Evolutionary conservation across 2,113 vertebrate genomes (phyloP).

Genomic region (Istiophorus platypterus): DNA sequence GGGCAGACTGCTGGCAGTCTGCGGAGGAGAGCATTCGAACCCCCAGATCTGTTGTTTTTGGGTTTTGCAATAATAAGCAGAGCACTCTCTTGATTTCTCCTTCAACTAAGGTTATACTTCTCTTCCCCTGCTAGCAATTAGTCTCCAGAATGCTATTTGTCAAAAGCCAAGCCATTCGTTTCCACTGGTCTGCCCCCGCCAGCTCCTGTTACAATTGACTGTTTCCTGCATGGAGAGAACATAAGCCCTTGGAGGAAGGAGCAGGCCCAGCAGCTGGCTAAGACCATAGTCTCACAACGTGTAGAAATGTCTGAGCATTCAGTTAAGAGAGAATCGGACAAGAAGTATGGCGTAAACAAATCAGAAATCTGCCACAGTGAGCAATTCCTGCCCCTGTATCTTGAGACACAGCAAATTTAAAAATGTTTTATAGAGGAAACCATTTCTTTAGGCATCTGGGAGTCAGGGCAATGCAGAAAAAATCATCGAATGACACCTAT

Average conservation of each 20-base stretch:
- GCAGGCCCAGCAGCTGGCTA: slow-evolving; percentile 52
- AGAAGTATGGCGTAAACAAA: slow-evolving; percentile 49
- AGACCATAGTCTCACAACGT: slow-evolving; percentile 37
- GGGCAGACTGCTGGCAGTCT: slow-evolving; percentile 18
- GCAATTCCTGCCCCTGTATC: slow-evolving; percentile 19
- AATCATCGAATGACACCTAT: slow-evolving; percentile 59
- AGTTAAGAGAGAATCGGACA: slow-evolving; percentile 5
- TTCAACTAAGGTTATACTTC: slow-evolving; percentile 68
- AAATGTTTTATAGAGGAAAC: slow-evolving; percentile 42
- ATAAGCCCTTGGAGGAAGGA: slow-evolving; percentile 62
- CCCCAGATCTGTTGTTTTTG: slow-evolving; percentile 68
- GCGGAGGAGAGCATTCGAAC: slow-evolving; percentile 42
- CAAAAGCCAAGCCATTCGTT: slow-evolving; percentile 72
- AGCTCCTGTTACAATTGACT: slow-evolving; percentile 78
- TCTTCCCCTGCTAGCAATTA: slow-evolving; percentile 82
- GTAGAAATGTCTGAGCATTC: slow-evolving; percentile 27
- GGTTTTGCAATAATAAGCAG: slow-evolving; percentile 68
- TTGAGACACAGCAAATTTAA: slow-evolving; percentile 29
- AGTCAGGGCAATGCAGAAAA: slow-evolving; percentile 46
- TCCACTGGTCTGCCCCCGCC: slow-evolving; percentile 64
- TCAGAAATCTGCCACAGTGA: slow-evolving; percentile 32
- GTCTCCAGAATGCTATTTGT: slow-evolving; percentile 78
- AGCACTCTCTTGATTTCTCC: slow-evolving; percentile 60
- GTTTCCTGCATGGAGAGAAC: slow-evolving; percentile 77
- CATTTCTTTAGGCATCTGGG: slow-evolving; percentile 33